Conservation (phyloP, 2,797 vertebrate species). For the Botia almorhae region DNA sequence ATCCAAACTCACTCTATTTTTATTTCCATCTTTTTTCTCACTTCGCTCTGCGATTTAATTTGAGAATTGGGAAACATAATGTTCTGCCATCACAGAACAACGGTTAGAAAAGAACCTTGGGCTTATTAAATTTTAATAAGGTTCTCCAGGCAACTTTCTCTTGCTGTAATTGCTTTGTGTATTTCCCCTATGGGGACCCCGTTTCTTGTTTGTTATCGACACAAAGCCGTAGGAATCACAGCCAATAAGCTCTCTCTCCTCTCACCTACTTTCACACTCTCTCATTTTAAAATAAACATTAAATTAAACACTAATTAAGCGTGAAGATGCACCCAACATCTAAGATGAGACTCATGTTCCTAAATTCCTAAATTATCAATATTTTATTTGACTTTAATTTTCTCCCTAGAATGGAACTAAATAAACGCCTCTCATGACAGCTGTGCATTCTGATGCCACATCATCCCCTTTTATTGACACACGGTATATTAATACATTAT, state of each 20-base stretch:
- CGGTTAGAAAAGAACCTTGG: conserved; percentile 62
- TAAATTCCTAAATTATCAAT: conserved; percentile 49
- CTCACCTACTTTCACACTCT: conserved; percentile 3
- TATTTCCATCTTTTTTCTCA: conserved; percentile 30
- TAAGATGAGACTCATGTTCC: conserved; percentile 34
- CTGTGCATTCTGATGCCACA: neutral
- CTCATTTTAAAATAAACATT: neutral
- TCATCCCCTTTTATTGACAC: conserved; percentile 5
- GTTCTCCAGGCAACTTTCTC: conserved; percentile 63
- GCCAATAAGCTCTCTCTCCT: conserved; percentile 25
- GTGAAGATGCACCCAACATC: conserved; percentile 17
- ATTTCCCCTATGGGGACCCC: conserved; percentile 63
- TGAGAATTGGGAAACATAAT: conserved; percentile 63
- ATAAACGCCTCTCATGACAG: neutral
- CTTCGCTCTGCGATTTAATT: conserved; percentile 57
- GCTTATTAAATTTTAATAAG: conserved; percentile 70
- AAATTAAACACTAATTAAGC: conserved; percentile 48
- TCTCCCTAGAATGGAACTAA: conserved; percentile 19
- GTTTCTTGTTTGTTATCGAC: conserved; percentile 66
- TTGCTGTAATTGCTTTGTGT: conserved; percentile 68
- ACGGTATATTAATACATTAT: neutral
- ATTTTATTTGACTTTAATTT: conserved; percentile 42
- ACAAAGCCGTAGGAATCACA: conserved; percentile 56
- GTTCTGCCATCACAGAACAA: conserved; percentile 57
- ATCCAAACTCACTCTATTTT: conserved; percentile 36